Conservation (phyloP, 2,888 invertebrate species). For the Piscicola geometra region DNA sequence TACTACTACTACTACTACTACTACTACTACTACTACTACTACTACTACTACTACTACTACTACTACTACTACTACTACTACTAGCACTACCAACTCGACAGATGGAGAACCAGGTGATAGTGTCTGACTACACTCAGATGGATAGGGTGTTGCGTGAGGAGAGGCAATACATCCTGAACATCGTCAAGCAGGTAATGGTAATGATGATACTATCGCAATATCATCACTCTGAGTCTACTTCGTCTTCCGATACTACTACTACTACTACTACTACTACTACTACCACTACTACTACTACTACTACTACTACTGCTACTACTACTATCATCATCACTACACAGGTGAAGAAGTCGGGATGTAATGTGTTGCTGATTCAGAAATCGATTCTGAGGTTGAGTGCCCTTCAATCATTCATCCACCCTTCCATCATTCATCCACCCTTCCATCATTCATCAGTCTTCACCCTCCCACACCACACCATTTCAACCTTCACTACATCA, state of each 20-base stretch:
- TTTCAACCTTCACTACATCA: too few relatives aligned
- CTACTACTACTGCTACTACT: not conserved
- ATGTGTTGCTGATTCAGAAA: constrained; percentile 85
- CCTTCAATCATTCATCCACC: not conserved
- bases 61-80: constrained; percentile 20
- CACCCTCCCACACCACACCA: not conserved
- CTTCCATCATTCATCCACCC: not conserved
- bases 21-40: constrained; percentile 21
- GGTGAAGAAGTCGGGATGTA: constrained; percentile 93
- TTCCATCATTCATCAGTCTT: not conserved
- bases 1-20: constrained; percentile 28
- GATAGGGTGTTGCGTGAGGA: constrained; percentile 96
- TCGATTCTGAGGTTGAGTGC: constrained; percentile 72
- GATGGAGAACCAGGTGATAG: constrained; percentile 64
- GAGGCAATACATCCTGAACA: constrained; percentile 91
- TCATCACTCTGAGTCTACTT: too few relatives aligned
- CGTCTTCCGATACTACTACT: constrained; percentile 6
- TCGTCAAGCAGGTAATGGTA: constrained; percentile 79
- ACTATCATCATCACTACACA: not conserved
- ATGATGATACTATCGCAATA: too few relatives aligned
- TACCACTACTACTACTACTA: constrained; percentile 5
- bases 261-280: constrained; percentile 16
- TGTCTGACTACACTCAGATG: constrained; percentile 99
- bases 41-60: constrained; percentile 15
- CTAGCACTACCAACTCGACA: constrained; percentile 41